A percentile compares a stretch with the other conserved stretches of the same genome.
phyloP scores from a whole-genome alignment of 2,888 invertebrate species.

The Hipparchia sbordonii region DNA sequence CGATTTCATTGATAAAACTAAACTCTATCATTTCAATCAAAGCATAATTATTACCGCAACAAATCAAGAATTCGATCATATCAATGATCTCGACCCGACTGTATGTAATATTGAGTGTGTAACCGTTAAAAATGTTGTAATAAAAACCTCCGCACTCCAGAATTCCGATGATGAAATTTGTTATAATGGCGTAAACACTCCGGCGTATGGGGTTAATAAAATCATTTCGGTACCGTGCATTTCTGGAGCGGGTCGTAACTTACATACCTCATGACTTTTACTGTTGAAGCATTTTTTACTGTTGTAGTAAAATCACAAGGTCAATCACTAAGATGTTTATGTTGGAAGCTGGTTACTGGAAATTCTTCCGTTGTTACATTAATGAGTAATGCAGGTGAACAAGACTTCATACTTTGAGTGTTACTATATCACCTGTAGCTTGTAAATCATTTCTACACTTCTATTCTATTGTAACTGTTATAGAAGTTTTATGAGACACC shows the following conservation, averaged over 20 bases:
- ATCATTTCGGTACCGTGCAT: conserved; percentile 65
- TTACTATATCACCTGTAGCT: too few species aligned
- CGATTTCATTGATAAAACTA: neutral
- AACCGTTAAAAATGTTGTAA: conserved; percentile 28
- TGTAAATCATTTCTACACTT: too few species aligned
- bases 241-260: conserved; percentile 61
- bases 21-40: neutral
- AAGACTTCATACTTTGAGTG: neutral
- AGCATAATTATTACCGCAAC: conserved; percentile 9
- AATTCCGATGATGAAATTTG: conserved; percentile 44
- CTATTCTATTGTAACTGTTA: too few species aligned
- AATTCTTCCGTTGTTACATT: conserved; percentile 34
- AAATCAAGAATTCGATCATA: conserved; percentile 6
- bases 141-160: conserved; percentile 26
- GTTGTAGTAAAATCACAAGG: conserved; percentile 69
- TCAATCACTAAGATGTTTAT: conserved; percentile 59
- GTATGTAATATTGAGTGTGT: conserved; percentile 6
- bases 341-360: conserved; percentile 43
- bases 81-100: neutral
- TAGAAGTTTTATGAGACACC: too few species aligned
- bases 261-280: conserved; percentile 69
- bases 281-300: conserved; percentile 68
- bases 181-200: conserved; percentile 57
- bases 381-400: conserved; percentile 28
- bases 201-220: conserved; percentile 71